Conservation (phyloP, 2,113 vertebrate species). For the Puntigrus tetrazona region DNA sequence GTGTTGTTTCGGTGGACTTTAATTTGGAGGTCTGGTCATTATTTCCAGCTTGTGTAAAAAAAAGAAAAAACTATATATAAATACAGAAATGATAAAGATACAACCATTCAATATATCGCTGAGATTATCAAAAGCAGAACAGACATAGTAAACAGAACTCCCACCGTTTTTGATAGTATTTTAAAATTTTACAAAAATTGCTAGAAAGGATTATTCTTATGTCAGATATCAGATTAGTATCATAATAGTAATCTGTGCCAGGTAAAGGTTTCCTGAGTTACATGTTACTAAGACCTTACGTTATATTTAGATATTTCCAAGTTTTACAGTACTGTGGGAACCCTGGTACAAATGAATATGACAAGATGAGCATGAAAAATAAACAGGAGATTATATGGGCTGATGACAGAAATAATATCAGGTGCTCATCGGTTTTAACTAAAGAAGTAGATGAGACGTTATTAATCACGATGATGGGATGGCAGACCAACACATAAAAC, state of each 20-base stretch:
- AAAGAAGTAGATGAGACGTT: not conserved
- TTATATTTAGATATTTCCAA: not conserved
- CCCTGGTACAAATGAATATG: not conserved
- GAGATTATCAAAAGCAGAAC: not conserved
- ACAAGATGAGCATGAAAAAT: not conserved
- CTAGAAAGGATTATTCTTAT: not conserved
- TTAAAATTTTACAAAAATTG: not conserved
- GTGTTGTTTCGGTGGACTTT: constrained; percentile 42
- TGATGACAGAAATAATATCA: not conserved
- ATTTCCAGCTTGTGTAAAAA: constrained; percentile 40
- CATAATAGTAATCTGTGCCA: not conserved
- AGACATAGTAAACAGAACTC: not conserved
- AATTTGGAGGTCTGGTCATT: constrained; percentile 12
- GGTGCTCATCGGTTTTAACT: not conserved
- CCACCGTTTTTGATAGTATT: not conserved
- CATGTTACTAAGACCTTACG: not conserved
- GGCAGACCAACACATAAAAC: not conserved
- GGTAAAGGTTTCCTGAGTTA: not conserved
- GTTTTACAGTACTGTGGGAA: not conserved
- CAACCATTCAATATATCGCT: not conserved
- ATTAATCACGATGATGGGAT: not conserved
- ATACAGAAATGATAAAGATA: not conserved
- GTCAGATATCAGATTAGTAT: not conserved
- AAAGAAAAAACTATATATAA: no score
- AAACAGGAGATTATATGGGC: not conserved